Conservation (phyloP, 2,797 vertebrate genomes). For the Chrysocyon brachyurus region DNA sequence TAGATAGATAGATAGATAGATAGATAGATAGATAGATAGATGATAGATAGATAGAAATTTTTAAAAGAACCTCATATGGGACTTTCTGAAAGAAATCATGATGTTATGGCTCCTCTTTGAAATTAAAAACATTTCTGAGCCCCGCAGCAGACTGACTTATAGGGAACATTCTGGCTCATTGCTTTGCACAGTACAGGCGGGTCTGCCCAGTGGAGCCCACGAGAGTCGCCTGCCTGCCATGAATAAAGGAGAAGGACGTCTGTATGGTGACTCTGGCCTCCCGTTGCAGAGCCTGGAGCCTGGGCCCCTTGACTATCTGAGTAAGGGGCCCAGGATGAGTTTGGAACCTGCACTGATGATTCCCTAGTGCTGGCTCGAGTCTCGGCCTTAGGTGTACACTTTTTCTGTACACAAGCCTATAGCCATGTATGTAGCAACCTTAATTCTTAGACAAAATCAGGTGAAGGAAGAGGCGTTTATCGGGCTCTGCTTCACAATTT, state of each 20-base stretch:
- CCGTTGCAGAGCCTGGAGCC: background rate
- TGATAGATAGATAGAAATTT: too few species aligned
- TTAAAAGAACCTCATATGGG: too few species aligned
- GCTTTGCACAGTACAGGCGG: background rate
- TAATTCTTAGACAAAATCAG: background rate
- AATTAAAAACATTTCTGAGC: background rate
- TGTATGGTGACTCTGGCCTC: background rate
- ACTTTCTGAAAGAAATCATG: background rate
- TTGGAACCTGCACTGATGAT: background rate
- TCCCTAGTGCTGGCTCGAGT: background rate
- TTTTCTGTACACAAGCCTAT: background rate
- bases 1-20: too few species aligned
- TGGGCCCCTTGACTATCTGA: too few species aligned
- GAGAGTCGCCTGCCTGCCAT: rapidly evolving
- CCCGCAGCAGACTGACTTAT: background rate
- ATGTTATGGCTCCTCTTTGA: background rate
- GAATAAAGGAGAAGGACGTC: background rate
- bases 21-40: too few species aligned
- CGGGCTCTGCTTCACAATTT: slow-evolving; percentile 5
- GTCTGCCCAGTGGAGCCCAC: background rate
- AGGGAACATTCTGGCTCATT: background rate
- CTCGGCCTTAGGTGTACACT: background rate
- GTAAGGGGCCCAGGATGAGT: background rate
- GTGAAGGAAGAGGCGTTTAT: background rate
- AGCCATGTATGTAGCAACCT: background rate